Conservation (phyloP, 2,888 invertebrate species). For the Protodeltote pygarga region DNA sequence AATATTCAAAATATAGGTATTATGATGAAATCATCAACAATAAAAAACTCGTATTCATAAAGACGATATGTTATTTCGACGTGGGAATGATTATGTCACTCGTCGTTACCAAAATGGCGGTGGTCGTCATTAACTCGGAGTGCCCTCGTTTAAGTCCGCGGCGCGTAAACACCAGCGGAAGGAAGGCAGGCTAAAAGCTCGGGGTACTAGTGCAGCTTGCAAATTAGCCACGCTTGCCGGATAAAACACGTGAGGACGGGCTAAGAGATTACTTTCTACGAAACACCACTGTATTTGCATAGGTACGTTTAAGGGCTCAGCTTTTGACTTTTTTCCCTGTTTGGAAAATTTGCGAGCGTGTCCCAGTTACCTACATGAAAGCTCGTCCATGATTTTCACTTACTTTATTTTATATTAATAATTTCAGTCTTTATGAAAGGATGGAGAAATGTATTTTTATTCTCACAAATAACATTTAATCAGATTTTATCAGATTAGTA, state of each 20-base stretch:
- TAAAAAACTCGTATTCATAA: constrained; percentile 31
- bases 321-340: constrained; percentile 44
- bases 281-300: constrained; percentile 63
- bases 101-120: constrained; percentile 74
- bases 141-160: constrained; percentile 78
- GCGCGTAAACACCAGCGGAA: constrained; percentile 77
- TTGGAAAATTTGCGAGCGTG: constrained; percentile 31
- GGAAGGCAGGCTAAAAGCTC: constrained; percentile 79
- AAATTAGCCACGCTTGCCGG: constrained; percentile 79
- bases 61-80: constrained; percentile 39
- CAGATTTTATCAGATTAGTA: too few relatives aligned
- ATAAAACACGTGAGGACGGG: constrained; percentile 70
- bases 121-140: constrained; percentile 79
- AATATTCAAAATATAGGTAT: too few relatives aligned
- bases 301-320: constrained; percentile 38
- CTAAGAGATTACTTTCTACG: constrained; percentile 75
- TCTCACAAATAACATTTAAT: too few relatives aligned
- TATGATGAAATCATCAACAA: too few relatives aligned
- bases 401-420: constrained; percentile 9
- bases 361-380: constrained; percentile 38
- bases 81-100: constrained; percentile 59
- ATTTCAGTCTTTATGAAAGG: constrained; percentile 15
- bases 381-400: constrained; percentile 27
- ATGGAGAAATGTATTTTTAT: constrained; percentile 14
- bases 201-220: constrained; percentile 70